Percentiles rank a stretch among this genome's conserved stretches.
Evolutionary conservation across 1,140 invertebrate genomes (phyloP).

Genomic region (Papilio dardanus): DNA sequence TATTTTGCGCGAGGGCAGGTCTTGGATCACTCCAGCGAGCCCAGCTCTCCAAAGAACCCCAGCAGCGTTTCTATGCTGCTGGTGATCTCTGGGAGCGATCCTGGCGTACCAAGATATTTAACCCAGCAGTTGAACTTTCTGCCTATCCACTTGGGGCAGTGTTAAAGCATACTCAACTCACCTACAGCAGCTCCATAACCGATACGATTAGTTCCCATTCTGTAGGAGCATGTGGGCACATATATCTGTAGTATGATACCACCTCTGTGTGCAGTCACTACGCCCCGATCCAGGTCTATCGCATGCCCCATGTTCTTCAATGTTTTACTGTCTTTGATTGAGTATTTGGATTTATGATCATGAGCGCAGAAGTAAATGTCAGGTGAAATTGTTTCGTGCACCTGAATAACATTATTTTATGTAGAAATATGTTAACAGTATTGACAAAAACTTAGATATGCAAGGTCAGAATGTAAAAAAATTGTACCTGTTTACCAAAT

Average conservation of each 20-base stretch:
- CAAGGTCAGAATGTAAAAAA: constrained; percentile 35
- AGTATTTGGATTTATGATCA: constrained; percentile 85
- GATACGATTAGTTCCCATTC: constrained; percentile 93
- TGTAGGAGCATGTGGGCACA: constrained; percentile 96
- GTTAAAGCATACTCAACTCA: constrained; percentile 73
- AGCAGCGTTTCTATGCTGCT: too few species aligned
- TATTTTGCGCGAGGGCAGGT: too few species aligned
- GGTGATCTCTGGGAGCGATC: too few species aligned
- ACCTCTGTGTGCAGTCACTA: constrained; percentile 70
- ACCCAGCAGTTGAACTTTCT: too few species aligned
- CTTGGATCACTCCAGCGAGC: too few species aligned
- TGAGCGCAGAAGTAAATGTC: constrained; percentile 94
- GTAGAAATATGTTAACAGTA: too few species aligned
- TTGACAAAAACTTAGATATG: background rate
- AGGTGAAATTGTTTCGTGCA: constrained; percentile 86
- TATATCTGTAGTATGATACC: constrained; percentile 90
- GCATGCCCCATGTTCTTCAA: constrained; percentile 58
- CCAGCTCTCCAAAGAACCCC: too few species aligned
- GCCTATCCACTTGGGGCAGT: background rate
- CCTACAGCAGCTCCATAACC: constrained; percentile 93
- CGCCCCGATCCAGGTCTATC: constrained; percentile 56
- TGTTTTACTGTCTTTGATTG: constrained; percentile 60
- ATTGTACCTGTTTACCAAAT: constrained; percentile 84
- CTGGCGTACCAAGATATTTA: too few species aligned
- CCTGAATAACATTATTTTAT: constrained; percentile 73